Conservation (phyloP, 2,888 invertebrate genomes). For the Drosophila acutilabella region DNA sequence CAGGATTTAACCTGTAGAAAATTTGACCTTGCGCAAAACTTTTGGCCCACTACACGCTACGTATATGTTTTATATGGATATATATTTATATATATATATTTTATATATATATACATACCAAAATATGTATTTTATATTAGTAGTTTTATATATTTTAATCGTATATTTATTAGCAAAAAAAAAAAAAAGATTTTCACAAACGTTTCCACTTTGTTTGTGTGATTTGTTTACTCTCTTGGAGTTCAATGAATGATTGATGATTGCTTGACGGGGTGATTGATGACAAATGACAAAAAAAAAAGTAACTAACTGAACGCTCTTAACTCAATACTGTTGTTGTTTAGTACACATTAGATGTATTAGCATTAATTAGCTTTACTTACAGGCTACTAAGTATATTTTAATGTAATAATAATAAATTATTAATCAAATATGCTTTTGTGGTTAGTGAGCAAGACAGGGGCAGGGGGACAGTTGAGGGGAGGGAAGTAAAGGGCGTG, state of each 20-base stretch:
- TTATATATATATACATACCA: constrained; percentile 38
- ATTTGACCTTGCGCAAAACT: constrained; percentile 40
- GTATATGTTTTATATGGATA: constrained; percentile 21
- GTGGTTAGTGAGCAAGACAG: constrained; percentile 69
- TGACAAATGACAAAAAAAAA: constrained; percentile 36
- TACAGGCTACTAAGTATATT: constrained; percentile 76
- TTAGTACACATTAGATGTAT: constrained; percentile 77
- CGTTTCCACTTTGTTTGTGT: constrained; percentile 1
- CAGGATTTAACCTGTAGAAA: constrained; percentile 27
- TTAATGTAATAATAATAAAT: constrained; percentile 79
- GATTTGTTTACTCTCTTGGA: background rate
- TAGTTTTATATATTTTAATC: constrained; percentile 40
- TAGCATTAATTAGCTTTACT: constrained; percentile 71
- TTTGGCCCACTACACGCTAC: constrained; percentile 47
- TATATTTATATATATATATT: constrained; percentile 42
- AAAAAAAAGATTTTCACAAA: constrained; percentile 30
- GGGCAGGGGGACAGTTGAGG: constrained; percentile 15
- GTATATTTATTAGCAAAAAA: constrained; percentile 58
- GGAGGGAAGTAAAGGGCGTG: too few species aligned
- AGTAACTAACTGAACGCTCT: constrained; percentile 41
- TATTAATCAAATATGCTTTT: constrained; percentile 76
- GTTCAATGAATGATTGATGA: constrained; percentile 21
- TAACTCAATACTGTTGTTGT: constrained; percentile 75
- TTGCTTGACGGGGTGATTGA: constrained; percentile 23
- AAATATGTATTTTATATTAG: constrained; percentile 18